A percentile compares a stretch with the other conserved stretches of the same genome.
Conservation (phyloP, 2,888 invertebrate genomes). For the Sarcophaga rosellei region DNA sequence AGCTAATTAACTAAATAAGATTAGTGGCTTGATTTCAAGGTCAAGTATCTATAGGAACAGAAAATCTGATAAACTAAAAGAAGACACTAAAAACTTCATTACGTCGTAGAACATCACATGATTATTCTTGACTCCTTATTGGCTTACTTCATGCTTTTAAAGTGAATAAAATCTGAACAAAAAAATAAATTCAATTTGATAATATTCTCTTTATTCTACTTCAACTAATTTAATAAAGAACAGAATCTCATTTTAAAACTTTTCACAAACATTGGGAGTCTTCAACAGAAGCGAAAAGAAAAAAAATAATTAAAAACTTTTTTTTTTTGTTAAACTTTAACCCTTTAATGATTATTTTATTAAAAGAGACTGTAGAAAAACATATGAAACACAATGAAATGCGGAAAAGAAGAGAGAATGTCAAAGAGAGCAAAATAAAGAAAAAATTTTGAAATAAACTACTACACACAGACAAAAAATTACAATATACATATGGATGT, state of each 20-base stretch:
- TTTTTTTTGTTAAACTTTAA: slow-evolving; percentile 53
- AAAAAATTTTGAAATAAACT: neutral
- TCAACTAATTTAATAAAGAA: slow-evolving; percentile 48
- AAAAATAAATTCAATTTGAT: slow-evolving; percentile 16
- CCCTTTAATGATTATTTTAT: slow-evolving; percentile 54
- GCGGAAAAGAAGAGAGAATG: slow-evolving; percentile 26
- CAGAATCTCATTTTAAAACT: slow-evolving; percentile 39
- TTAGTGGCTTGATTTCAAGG: no score
- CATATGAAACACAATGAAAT: slow-evolving; percentile 39
- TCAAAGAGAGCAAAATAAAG: neutral
- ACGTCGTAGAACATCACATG: no score
- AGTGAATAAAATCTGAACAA: neutral
- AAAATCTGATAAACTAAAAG: no score
- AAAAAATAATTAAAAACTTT: slow-evolving; percentile 49
- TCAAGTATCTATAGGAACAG: no score
- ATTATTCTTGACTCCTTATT: neutral
- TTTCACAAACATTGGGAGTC: slow-evolving; percentile 29
- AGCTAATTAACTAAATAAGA: no score
- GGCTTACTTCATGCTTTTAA: neutral
- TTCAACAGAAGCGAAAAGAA: slow-evolving; percentile 13
- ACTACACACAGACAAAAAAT: slow-evolving; percentile 38
- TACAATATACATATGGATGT: no score
- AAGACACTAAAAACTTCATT: no score
- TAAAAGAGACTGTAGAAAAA: slow-evolving; percentile 13
- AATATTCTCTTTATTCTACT: slow-evolving; percentile 18